Percentiles rank a stretch among this genome's conserved stretches.
These are phyloP conservation scores for Gryllus longicercus DNA, from an alignment of 2,888 invertebrate genomes.

Conservation along the genomic window DNA sequence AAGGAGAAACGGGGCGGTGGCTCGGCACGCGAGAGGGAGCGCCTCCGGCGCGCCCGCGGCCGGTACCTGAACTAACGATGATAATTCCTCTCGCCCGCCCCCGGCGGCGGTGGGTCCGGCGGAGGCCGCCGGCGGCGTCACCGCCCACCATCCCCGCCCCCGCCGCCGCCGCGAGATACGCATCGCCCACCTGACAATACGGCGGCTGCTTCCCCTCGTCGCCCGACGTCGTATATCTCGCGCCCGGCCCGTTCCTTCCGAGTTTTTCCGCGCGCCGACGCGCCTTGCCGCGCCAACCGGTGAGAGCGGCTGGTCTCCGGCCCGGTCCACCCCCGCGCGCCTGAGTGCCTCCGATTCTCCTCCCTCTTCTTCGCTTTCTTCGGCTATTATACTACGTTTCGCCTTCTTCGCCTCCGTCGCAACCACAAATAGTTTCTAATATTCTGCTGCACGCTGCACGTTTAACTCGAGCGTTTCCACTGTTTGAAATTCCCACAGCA, in stretches of 20 bases:
- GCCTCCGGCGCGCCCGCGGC: neutral
- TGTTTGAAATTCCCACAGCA: too few relatives aligned
- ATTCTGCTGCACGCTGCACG: too few relatives aligned
- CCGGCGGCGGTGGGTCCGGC: neutral
- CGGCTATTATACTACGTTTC: too few relatives aligned
- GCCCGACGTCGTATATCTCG: neutral
- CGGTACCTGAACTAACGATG: conserved; percentile 17
- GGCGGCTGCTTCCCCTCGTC: neutral
- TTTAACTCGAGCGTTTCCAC: too few relatives aligned
- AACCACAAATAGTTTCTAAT: too few relatives aligned
- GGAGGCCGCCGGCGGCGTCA: neutral
- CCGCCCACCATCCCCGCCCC: neutral
- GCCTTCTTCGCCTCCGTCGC: too few relatives aligned
- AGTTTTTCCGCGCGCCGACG: neutral
- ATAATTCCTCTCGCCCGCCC: neutral
- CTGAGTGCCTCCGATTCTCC: too few relatives aligned
- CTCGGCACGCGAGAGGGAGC: neutral
- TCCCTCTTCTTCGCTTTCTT: too few relatives aligned
- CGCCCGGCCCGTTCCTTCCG: neutral
- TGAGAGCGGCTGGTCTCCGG: too few relatives aligned
- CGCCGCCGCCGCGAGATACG: neutral
- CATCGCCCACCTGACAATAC: neutral
- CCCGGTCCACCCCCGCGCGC: too few relatives aligned
- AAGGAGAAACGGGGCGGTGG: too few relatives aligned
- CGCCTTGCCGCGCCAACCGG: neutral